A percentile compares a stretch with the other conserved stretches of the same genome.
These are phyloP conservation scores for Trichogramma pretiosum DNA, from an alignment of 1,140 invertebrate species.

Conservation along the genomic window DNA sequence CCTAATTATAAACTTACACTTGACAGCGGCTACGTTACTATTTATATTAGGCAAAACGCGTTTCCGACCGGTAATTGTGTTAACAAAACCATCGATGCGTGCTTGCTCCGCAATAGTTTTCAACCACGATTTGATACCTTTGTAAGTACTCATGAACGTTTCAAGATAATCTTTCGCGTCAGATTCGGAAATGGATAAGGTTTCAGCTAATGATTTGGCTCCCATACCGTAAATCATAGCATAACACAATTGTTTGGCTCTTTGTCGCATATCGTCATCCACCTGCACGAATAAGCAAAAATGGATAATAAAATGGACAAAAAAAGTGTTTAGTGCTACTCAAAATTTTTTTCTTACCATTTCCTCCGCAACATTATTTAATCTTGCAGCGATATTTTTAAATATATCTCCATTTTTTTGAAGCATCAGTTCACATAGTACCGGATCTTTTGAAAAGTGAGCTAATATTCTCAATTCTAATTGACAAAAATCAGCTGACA, in stretches of 20 bases:
- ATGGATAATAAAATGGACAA: neutral
- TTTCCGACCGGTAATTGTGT: slow-evolving; percentile 71
- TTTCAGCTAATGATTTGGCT: slow-evolving; percentile 69
- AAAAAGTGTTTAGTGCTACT: neutral
- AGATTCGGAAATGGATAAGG: slow-evolving; percentile 67
- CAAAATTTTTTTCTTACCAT: slow-evolving; percentile 44
- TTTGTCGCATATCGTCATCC: slow-evolving; percentile 65
- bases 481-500: slow-evolving; percentile 94
- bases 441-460: slow-evolving; percentile 76
- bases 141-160: slow-evolving; percentile 76
- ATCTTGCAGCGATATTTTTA: slow-evolving; percentile 73
- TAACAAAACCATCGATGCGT: slow-evolving; percentile 64
- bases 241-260: slow-evolving; percentile 91
- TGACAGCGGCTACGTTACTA: slow-evolving; percentile 49
- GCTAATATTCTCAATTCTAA: slow-evolving; percentile 88
- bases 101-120: slow-evolving; percentile 60
- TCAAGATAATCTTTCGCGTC: slow-evolving; percentile 75
- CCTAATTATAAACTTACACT: slow-evolving; percentile 47
- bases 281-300: slow-evolving; percentile 46
- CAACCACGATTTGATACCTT: slow-evolving; percentile 62
- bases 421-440: slow-evolving; percentile 63
- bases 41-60: slow-evolving; percentile 74
- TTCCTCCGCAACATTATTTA: slow-evolving; percentile 59
- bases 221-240: slow-evolving; percentile 99
- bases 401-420: slow-evolving; percentile 75